Conservation (phyloP, 2,113 vertebrate species). For the Poicephalus gulielmi region DNA sequence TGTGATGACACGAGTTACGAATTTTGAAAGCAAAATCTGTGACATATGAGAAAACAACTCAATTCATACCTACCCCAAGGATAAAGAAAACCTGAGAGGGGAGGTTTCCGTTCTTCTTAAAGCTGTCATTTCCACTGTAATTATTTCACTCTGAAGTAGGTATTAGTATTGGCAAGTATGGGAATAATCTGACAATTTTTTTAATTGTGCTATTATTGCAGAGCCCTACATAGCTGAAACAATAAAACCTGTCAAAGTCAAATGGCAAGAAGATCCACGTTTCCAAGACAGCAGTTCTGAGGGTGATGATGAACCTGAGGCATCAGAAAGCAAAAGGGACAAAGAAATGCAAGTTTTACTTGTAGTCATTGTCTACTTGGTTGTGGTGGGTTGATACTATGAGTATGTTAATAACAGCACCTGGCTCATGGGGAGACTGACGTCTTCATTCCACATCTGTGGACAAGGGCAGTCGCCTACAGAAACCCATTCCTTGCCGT, state of each 20-base stretch:
- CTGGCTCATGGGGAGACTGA: not conserved
- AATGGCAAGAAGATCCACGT: slow-evolving; percentile 83
- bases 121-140: not conserved
- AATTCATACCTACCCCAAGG: not conserved
- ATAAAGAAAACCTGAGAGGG: not conserved
- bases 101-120: not conserved
- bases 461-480: fast-evolving
- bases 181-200: not conserved
- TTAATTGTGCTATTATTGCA: not conserved
- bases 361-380: not conserved
- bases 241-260: slow-evolving; percentile 73
- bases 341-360: slow-evolving; percentile 68
- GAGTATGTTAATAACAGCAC: not conserved
- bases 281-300: slow-evolving; percentile 93
- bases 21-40: not conserved
- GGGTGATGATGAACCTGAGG: slow-evolving; percentile 73
- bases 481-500: not conserved
- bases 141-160: not conserved
- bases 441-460: not conserved
- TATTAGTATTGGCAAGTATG: not conserved
- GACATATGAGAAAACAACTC: not conserved
- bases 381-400: not conserved
- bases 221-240: slow-evolving; percentile 78
- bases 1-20: not conserved
- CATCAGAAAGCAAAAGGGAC: not conserved